A percentile compares a stretch with the other conserved stretches of the same genome.
Conservation (phyloP, 2,113 vertebrate species). For the Spermophilus dauricus region DNA sequence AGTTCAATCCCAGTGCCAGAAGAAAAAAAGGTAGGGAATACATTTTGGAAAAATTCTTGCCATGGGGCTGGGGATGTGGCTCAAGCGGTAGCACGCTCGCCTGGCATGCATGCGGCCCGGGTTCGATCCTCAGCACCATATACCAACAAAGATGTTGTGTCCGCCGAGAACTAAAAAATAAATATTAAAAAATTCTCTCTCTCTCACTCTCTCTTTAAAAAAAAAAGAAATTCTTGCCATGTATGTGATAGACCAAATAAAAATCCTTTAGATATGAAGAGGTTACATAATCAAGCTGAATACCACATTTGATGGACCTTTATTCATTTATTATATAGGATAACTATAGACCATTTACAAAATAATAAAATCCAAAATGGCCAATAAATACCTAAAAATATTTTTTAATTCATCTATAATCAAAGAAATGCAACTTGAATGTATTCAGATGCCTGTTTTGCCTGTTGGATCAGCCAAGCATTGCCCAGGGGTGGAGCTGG, state of each 20-base stretch:
- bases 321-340: too few relatives aligned
- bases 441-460: neutral
- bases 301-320: neutral
- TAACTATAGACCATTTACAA: neutral
- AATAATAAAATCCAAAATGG: neutral
- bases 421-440: neutral
- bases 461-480: neutral
- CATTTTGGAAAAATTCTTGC: neutral
- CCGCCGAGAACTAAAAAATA: too few relatives aligned
- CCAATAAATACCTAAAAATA: neutral
- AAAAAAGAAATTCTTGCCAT: neutral
- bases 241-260: neutral
- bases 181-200: too few relatives aligned
- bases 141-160: too few relatives aligned
- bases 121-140: too few relatives aligned
- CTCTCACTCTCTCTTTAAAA: too few relatives aligned
- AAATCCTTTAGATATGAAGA: neutral
- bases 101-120: too few relatives aligned
- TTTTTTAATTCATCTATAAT: neutral
- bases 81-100: too few relatives aligned
- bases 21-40: neutral
- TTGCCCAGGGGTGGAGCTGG: neutral
- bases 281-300: neutral
- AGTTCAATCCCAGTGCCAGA: too few relatives aligned
- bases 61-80: too few relatives aligned